Evolutionary conservation across 2,113 vertebrate species (phyloP).

Genomic region (Grammomys surdaster): DNA sequence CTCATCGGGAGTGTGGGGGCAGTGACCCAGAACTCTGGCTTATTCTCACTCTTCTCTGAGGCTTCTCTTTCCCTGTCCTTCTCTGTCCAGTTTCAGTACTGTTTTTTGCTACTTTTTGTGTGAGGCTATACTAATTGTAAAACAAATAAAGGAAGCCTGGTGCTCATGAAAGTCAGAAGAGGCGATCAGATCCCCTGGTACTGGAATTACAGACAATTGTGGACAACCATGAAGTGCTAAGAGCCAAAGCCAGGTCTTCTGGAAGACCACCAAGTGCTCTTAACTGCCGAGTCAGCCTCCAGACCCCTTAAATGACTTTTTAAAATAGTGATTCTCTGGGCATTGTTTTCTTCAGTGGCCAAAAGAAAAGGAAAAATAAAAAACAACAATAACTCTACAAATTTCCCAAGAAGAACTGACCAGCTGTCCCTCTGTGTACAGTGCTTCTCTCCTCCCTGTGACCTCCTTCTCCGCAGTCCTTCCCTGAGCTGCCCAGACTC

Average conservation of each 20-base stretch:
- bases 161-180: neutral
- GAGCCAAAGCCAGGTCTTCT: neutral
- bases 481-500: neutral
- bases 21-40: neutral
- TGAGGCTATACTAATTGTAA: conserved; percentile 33
- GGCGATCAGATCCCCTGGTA: neutral
- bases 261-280: neutral
- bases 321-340: conserved; percentile 63
- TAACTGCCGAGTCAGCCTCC: neutral
- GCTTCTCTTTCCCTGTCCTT: neutral
- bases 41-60: neutral
- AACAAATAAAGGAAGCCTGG: neutral
- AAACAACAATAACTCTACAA: neutral
- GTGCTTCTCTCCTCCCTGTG: neutral
- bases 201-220: neutral
- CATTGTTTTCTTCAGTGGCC: conserved; percentile 59
- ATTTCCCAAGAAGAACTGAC: neutral
- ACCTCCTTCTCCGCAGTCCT: neutral
- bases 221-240: neutral
- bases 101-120: neutral
- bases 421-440: conserved; percentile 19
- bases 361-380: neutral
- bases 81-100: neutral
- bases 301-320: conserved; percentile 60
- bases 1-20: neutral